phyloP scores from a whole-genome alignment of 53 echinoderm and acorn worm species.

The Patiria pectinifera region DNA sequence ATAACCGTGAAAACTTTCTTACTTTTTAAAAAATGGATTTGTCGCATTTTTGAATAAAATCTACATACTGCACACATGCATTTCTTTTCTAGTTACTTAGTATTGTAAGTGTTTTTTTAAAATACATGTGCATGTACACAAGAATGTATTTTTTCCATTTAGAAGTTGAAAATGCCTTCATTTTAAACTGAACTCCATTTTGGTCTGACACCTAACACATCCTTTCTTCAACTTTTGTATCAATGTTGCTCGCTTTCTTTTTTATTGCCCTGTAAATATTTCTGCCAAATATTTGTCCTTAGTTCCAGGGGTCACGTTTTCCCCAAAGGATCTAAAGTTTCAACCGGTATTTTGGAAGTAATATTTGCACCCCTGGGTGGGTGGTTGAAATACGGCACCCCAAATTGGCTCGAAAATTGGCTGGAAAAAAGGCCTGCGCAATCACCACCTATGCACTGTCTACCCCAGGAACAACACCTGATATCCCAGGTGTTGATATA shows the following conservation, averaged over 20 bases:
- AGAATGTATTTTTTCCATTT: no score
- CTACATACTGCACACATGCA: no score
- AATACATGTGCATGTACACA: no score
- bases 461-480: neutral
- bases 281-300: neutral
- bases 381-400: conserved; percentile 8
- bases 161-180: no score
- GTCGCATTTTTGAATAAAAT: no score
- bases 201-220: neutral
- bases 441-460: neutral
- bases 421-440: neutral
- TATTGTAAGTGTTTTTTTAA: no score
- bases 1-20: no score
- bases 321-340: neutral
- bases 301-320: conserved; percentile 1
- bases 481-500: conserved; percentile 5
- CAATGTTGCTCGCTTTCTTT: neutral
- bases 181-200: no score
- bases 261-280: neutral
- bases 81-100: no score
- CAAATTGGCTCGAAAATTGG: neutral
- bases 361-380: conserved; percentile 18
- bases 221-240: neutral
- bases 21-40: no score
- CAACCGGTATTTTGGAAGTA: neutral